Conservation (phyloP, 2,797 vertebrate species). For the Monodelphis domestica region DNA sequence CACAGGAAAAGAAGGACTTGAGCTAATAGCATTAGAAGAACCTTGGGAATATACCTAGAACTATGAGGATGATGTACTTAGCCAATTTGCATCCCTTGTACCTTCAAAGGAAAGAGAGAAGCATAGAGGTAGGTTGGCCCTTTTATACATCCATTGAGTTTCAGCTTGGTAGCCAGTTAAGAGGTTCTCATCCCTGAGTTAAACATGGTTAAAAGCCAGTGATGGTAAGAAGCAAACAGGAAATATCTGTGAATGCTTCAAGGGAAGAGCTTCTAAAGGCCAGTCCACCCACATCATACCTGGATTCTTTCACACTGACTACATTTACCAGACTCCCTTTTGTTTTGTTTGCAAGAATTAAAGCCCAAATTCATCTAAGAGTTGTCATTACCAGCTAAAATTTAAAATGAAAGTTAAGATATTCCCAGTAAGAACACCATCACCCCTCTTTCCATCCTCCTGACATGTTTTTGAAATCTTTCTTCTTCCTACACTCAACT, state of each 20-base stretch:
- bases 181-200: background rate
- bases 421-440: background rate
- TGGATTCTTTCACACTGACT: background rate
- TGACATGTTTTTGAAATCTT: background rate
- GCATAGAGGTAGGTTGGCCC: background rate
- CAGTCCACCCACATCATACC: background rate
- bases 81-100: background rate
- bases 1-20: background rate
- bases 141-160: background rate
- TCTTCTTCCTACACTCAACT: background rate
- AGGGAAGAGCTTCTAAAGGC: background rate
- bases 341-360: background rate
- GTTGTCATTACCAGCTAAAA: background rate
- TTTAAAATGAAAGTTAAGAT: background rate
- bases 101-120: background rate
- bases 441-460: background rate
- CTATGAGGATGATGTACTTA: background rate
- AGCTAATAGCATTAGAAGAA: background rate
- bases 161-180: background rate
- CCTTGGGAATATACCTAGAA: background rate
- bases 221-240: background rate
- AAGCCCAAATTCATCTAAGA: background rate
- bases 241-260: background rate
- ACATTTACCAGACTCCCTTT: background rate
- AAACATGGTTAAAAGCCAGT: background rate